A percentile compares a stretch with the other conserved stretches of the same genome.
phyloP scores from a whole-genome alignment of 2,888 invertebrate species.

The Trisateles emortualis region DNA sequence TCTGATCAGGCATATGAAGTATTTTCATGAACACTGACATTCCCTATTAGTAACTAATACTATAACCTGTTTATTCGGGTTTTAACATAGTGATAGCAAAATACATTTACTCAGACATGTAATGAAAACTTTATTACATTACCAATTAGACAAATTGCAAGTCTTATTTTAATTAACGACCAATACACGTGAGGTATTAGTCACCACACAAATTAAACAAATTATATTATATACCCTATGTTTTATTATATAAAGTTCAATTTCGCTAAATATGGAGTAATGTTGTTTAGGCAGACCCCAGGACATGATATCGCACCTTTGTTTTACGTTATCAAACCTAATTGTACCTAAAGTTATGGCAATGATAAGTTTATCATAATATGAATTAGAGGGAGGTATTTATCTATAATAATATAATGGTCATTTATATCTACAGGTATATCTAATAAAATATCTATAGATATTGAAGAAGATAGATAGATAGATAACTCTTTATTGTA shows the following conservation, averaged over 20 bases:
- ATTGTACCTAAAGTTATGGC: neutral
- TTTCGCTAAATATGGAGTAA: neutral
- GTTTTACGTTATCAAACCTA: neutral
- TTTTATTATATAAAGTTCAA: neutral
- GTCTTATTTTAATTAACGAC: slow-evolving; percentile 15
- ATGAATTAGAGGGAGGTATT: neutral
- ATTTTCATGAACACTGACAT: no score
- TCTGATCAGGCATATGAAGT: no score
- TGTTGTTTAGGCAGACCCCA: neutral
- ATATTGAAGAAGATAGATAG: no score
- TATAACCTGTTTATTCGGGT: no score
- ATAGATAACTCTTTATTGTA: no score
- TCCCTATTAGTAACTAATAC: no score
- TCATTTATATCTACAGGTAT: no score
- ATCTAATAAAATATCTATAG: no score
- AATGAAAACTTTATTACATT: neutral
- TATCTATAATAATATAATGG: neutral
- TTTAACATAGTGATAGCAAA: neutral
- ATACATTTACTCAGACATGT: neutral
- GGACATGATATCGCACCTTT: neutral
- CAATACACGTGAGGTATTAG: slow-evolving; percentile 13
- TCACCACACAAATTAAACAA: neutral
- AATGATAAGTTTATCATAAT: neutral
- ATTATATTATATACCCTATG: neutral
- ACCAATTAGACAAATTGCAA: slow-evolving; percentile 34